Evolutionary conservation across 2,113 vertebrate genomes (phyloP).

Genomic region (Heteronetta atricapilla): DNA sequence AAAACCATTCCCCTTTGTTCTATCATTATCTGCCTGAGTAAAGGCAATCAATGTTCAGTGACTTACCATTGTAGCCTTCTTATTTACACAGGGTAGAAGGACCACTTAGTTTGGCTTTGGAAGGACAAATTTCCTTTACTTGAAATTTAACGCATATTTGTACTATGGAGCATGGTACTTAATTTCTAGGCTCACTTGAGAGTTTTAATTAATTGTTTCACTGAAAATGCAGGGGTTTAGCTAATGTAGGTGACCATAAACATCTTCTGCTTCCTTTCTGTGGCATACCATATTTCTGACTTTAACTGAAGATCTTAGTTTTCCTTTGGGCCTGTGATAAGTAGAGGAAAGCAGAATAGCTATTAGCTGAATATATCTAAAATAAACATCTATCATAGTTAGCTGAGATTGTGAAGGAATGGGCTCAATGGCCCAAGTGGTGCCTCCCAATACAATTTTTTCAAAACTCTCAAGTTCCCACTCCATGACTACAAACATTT

Average conservation of each 20-base stretch:
- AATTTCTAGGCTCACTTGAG: background rate
- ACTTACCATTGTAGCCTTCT: background rate
- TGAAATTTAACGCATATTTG: background rate
- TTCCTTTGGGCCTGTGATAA: background rate
- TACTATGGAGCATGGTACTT: background rate
- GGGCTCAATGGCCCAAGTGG: background rate
- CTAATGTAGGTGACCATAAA: background rate
- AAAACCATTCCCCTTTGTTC: too few species aligned
- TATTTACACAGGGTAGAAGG: background rate
- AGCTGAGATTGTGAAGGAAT: background rate
- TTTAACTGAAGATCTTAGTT: background rate
- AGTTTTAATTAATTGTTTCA: slow-evolving; percentile 7
- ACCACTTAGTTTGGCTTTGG: background rate
- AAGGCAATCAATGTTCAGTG: background rate
- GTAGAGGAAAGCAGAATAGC: background rate
- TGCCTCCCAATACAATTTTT: background rate
- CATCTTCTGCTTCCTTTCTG: background rate
- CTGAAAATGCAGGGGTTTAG: background rate
- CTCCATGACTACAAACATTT: background rate
- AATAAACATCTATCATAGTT: background rate
- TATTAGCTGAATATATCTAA: background rate
- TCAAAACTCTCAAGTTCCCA: background rate
- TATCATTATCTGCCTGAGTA: too few species aligned
- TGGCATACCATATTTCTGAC: background rate
- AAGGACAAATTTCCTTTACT: background rate